phyloP scores from a whole-genome alignment of 2,888 invertebrate species.

The Epinotia nisella region DNA sequence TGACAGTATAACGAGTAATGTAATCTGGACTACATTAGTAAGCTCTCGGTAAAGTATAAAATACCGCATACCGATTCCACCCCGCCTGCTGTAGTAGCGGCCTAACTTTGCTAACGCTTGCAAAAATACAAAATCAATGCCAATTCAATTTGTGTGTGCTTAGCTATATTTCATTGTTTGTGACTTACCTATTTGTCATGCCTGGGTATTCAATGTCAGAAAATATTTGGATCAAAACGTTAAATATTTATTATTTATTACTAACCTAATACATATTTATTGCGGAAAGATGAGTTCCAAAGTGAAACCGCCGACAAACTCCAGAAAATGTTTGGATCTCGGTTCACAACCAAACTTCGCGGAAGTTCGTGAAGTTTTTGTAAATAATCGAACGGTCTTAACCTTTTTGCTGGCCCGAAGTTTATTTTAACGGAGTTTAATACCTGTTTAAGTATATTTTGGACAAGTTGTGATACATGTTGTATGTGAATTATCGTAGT shows the following conservation, averaged over 20 bases:
- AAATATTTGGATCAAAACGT: conserved; percentile 5
- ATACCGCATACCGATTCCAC: too few species aligned
- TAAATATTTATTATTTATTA: conserved; percentile 30
- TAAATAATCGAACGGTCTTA: conserved; percentile 35
- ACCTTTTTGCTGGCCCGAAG: conserved; percentile 19
- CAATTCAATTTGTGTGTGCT: too few species aligned
- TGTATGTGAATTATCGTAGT: too few species aligned
- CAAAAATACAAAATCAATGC: too few species aligned
- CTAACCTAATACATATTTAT: conserved; percentile 30
- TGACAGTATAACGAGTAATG: too few species aligned
- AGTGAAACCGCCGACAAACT: conserved; percentile 23
- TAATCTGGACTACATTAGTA: too few species aligned
- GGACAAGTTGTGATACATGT: background rate
- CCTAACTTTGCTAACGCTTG: too few species aligned
- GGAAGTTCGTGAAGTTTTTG: conserved; percentile 14
- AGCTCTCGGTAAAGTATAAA: too few species aligned
- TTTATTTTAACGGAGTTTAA: conserved; percentile 8
- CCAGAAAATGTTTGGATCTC: conserved; percentile 22
- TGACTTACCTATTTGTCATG: background rate
- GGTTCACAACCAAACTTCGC: conserved; percentile 24
- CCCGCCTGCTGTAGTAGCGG: too few species aligned
- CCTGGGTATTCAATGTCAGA: conserved; percentile 1
- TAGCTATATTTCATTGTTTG: too few species aligned
- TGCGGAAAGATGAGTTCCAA: conserved; percentile 15
- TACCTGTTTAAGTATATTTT: background rate